phyloP scores from a whole-genome alignment of 2,797 vertebrate species.

The Microtus californicus region DNA sequence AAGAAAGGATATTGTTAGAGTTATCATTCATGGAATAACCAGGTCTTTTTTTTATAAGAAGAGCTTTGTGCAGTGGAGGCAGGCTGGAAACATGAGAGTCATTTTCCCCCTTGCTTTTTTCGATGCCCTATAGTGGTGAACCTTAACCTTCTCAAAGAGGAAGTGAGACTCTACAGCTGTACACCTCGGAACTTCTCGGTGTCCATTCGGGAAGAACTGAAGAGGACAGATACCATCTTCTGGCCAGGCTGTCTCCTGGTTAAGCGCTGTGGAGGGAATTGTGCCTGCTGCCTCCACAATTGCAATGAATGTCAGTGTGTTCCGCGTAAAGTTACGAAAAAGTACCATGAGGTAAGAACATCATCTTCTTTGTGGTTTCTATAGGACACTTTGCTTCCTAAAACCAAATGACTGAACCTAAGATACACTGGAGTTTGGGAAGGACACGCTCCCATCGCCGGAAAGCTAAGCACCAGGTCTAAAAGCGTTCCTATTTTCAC shows the following conservation, averaged over 20 bases:
- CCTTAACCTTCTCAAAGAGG: slow-evolving; percentile 96
- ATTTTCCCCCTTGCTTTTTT: not conserved
- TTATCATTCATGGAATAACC: not conserved
- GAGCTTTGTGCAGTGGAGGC: not conserved
- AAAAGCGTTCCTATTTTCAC: not conserved
- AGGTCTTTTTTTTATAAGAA: slow-evolving; percentile 23
- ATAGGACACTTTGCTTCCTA: not conserved
- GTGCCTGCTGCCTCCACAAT: slow-evolving; percentile 94
- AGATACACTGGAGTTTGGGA: not conserved
- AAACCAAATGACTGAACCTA: not conserved
- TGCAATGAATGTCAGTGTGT: slow-evolving; percentile 97
- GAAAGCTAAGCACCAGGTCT: not conserved
- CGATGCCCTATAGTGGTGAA: slow-evolving; percentile 88
- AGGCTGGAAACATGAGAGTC: not conserved
- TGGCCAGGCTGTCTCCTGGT: slow-evolving; percentile 98
- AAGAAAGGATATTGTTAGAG: slow-evolving; percentile 16
- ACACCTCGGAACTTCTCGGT: slow-evolving; percentile 98
- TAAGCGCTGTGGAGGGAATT: slow-evolving; percentile 98
- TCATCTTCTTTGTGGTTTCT: not conserved
- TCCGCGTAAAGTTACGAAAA: slow-evolving; percentile 94
- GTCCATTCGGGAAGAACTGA: slow-evolving; percentile 96
- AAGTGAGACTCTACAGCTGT: slow-evolving; percentile 96
- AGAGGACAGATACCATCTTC: slow-evolving; percentile 97
- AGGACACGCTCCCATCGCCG: no score
- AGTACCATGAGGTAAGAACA: slow-evolving; percentile 95